Conservation (phyloP, 1,140 invertebrate species). For the Pteromalus puparum region DNA sequence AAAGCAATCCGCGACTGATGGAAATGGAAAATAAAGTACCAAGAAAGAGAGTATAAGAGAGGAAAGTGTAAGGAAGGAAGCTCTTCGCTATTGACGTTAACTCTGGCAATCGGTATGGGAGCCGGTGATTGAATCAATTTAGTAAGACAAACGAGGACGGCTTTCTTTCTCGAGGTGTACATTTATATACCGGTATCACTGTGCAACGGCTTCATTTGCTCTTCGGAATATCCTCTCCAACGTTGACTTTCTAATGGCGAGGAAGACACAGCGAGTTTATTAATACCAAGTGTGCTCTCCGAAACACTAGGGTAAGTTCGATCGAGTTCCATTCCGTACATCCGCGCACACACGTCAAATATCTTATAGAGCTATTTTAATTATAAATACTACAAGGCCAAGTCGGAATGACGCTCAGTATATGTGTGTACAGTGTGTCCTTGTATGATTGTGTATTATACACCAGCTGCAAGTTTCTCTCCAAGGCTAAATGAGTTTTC, state of each 20-base stretch:
- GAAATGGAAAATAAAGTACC: conserved; percentile 16
- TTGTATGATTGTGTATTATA: conserved; percentile 22
- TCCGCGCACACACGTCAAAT: background rate
- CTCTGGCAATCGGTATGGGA: conserved; percentile 1
- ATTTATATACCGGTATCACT: background rate
- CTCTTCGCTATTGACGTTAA: conserved; percentile 15
- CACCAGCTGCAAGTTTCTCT: background rate
- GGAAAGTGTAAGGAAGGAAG: conserved; percentile 10
- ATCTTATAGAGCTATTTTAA: conserved; percentile 38
- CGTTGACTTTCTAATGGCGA: background rate
- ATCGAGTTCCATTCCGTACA: conserved; percentile 11
- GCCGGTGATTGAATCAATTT: background rate
- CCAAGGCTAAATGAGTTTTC: conserved; percentile 47
- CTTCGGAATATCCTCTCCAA: background rate
- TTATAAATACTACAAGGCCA: conserved; percentile 14
- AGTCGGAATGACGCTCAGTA: background rate
- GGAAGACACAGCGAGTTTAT: background rate
- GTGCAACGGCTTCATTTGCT: background rate
- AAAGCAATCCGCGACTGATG: conserved; percentile 36
- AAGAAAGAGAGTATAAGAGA: background rate
- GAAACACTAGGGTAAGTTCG: background rate
- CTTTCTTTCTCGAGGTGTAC: background rate
- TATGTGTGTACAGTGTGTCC: background rate
- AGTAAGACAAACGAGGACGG: background rate
- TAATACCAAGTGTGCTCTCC: background rate